phyloP scores from a whole-genome alignment of 2,888 invertebrate species.

The Nomada flava region DNA sequence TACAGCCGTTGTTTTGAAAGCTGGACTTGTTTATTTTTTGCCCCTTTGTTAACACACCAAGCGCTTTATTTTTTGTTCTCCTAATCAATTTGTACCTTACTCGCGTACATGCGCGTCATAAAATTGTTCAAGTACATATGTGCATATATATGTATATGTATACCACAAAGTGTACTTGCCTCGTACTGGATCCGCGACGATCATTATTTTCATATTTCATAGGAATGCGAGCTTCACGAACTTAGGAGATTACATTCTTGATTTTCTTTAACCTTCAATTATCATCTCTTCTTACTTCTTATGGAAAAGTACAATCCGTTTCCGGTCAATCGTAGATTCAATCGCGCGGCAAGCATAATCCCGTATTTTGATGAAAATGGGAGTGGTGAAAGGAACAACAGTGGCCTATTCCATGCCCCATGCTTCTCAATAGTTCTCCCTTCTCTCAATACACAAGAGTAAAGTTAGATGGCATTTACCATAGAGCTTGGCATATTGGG shows the following conservation, averaged over 20 bases:
- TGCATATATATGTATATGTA: neutral
- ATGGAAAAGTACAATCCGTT: no score
- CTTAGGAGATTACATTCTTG: neutral
- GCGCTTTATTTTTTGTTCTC: constrained; percentile 22
- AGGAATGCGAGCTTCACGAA: neutral
- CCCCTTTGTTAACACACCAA: constrained; percentile 38
- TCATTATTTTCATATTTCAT: neutral
- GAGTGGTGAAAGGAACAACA: constrained; percentile 16
- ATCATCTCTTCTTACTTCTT: neutral
- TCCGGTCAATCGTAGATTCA: neutral
- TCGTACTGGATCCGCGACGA: neutral
- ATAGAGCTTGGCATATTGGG: constrained; percentile 55
- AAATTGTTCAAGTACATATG: neutral
- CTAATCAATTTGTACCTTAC: neutral
- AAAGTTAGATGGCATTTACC: constrained; percentile 50
- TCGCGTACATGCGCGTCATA: neutral
- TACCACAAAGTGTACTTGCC: neutral
- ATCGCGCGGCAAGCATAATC: neutral
- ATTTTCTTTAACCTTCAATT: neutral
- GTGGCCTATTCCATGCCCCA: constrained; percentile 7
- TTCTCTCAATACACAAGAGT: constrained; percentile 12
- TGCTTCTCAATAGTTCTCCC: neutral
- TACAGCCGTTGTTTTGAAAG: constrained; percentile 67
- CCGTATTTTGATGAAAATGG: constrained; percentile 9
- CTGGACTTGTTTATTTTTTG: constrained; percentile 66